Evolutionary conservation across 1,140 invertebrate species (phyloP).

Genomic region (Fopius arisanus): DNA sequence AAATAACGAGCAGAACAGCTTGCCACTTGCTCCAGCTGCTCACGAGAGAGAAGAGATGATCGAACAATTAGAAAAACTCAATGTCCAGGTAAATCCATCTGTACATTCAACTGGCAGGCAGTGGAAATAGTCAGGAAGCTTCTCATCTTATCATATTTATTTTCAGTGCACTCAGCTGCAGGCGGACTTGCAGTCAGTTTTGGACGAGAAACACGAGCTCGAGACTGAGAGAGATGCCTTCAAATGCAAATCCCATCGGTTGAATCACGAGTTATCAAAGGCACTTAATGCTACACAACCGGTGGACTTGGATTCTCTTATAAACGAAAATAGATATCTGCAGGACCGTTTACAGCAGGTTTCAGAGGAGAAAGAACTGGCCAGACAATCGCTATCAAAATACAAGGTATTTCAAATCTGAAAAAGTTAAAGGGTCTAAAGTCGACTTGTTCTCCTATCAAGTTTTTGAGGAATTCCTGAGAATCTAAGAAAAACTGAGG

Average conservation of each 20-base stretch:
- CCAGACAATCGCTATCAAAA: constrained; percentile 74
- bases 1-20: constrained; percentile 42
- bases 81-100: constrained; percentile 66
- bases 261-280: constrained; percentile 83
- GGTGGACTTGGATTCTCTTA: constrained; percentile 82
- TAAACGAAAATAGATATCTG: constrained; percentile 81
- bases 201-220: constrained; percentile 89
- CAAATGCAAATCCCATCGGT: constrained; percentile 82
- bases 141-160: constrained; percentile 34
- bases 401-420: constrained; percentile 69
- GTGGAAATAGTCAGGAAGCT: too few relatives aligned
- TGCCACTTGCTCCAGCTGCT: constrained; percentile 54
- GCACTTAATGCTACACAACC: constrained; percentile 71
- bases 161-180: constrained; percentile 72
- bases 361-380: constrained; percentile 81
- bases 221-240: constrained; percentile 84
- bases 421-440: background rate
- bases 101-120: constrained; percentile 10
- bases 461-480: too few relatives aligned
- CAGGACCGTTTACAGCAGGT: constrained; percentile 82
- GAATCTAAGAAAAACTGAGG: too few relatives aligned
- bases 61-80: constrained; percentile 73
- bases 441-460: too few relatives aligned
- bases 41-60: constrained; percentile 74
- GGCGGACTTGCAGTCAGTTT: constrained; percentile 76